Evolutionary conservation across 2,113 vertebrate genomes (phyloP), one percentile per base, ranked within the genome.

Genomic region (Hyla sarda): DNA sequence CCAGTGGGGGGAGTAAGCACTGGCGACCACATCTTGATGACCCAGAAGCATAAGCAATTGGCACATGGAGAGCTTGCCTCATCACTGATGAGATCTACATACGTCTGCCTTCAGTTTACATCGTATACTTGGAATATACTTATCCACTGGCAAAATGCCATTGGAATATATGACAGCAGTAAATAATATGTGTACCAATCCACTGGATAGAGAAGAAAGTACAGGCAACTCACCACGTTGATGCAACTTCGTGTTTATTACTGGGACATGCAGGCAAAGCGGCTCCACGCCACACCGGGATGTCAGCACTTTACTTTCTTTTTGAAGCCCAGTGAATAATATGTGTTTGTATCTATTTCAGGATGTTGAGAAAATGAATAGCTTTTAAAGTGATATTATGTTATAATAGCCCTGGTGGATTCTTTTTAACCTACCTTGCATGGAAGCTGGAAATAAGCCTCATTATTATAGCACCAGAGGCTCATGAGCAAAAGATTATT

Each of bases 361-460:
- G 32, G 37, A 23, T 72, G 17, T 45, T 72, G 69, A 21, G 11
- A 41, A 37, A 41, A 10, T 23, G 21, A 41, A 34, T 17, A 34
- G 17, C 67, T 69, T 17, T 69, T 34, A 34, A 71, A 45, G 69
- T 72, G 21, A 72, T 72, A 41, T n/a, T 21, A 23, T 41, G 12
- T 72, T 41, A 72, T 17, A 47, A 47, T 25, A 25, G 34, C 72
- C 30, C 5, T 16, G 14, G n/a, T 50, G 45, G n/a, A 28, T 50
- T 47, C 16, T 37, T 47, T 32, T 67, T 67, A 28, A 45, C 23
- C 45, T 45, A 25, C 45, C 47, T 75, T 48, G 30, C 12, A 14
- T 47, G 23, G 73, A 28, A 50, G 23, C 48, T 75, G 73, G 41
- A 75, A 75, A 75, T n/a, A 50, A 48, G 41, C 73, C 41, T 75